Conservation (phyloP, 2,113 vertebrate species). For the Actinemys pallida region DNA sequence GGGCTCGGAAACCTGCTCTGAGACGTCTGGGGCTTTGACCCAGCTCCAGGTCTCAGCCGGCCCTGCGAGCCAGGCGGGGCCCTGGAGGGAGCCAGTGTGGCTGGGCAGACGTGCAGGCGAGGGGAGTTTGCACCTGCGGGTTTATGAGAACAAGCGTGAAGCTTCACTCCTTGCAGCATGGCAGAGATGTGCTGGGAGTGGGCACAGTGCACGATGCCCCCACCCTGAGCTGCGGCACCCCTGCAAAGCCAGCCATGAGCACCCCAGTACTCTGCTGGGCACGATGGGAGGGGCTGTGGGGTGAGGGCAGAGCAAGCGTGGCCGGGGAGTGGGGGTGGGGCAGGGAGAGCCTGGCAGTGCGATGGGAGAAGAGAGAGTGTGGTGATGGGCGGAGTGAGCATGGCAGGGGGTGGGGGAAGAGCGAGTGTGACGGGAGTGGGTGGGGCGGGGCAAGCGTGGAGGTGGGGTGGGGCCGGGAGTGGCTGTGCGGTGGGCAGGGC, state of each 20-base stretch:
- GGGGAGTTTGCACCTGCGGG: not conserved
- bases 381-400: rapidly evolving
- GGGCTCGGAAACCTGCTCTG: too few species aligned
- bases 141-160: not conserved
- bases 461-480: too few species aligned
- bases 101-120: too few species aligned
- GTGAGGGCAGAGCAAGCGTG: not conserved
- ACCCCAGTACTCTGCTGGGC: not conserved
- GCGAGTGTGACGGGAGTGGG: too few species aligned
- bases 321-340: not conserved
- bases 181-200: not conserved
- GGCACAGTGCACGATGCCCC: too few species aligned
- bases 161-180: not conserved
- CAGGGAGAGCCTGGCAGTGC: too few species aligned
- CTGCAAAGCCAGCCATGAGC: not conserved
- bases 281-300: not conserved
- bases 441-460: too few species aligned
- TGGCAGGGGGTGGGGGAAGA: too few species aligned
- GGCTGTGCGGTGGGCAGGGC: too few species aligned
- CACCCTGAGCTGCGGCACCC: not conserved
- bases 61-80: not conserved
- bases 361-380: too few species aligned
- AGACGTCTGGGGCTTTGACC: not conserved
- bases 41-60: not conserved
- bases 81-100: too few species aligned